Evolutionary conservation across 2,113 vertebrate genomes (phyloP).

Genomic region (Scolopax mira): DNA sequence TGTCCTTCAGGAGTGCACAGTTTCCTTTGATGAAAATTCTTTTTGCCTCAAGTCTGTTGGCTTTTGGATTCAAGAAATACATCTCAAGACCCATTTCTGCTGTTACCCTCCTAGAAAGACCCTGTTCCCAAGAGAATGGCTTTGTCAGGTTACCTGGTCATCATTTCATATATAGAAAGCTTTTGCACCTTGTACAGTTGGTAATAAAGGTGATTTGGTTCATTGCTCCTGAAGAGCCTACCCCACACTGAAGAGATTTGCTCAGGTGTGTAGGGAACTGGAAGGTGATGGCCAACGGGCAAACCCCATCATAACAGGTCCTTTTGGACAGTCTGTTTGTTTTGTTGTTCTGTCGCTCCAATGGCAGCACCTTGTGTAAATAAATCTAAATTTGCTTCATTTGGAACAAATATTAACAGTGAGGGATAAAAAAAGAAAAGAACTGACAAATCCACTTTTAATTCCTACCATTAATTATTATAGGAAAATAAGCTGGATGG

Average conservation of each 20-base stretch:
- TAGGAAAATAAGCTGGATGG: not conserved
- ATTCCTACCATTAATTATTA: not conserved
- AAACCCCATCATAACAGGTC: not conserved
- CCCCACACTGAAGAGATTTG: not conserved
- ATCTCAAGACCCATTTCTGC: not conserved
- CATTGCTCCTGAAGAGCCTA: not conserved
- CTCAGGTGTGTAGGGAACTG: not conserved
- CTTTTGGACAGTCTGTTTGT: not conserved
- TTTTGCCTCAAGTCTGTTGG: not conserved
- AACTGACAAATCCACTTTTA: not conserved
- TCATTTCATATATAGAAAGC: not conserved
- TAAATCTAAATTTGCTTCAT: not conserved
- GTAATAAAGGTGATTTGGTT: not conserved
- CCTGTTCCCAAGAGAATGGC: not conserved
- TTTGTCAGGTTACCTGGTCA: not conserved
- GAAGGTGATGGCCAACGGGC: not conserved
- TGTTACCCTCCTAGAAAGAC: accelerated
- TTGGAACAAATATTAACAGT: not conserved
- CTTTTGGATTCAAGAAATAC: not conserved
- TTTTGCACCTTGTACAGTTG: not conserved
- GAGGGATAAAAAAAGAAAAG: not conserved
- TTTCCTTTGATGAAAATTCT: not conserved
- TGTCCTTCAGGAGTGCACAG: not conserved
- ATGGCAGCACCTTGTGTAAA: not conserved
- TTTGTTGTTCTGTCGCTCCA: not conserved